Conservation (phyloP, 1,140 invertebrate genomes). For the Drosophila nigromelanica region DNA sequence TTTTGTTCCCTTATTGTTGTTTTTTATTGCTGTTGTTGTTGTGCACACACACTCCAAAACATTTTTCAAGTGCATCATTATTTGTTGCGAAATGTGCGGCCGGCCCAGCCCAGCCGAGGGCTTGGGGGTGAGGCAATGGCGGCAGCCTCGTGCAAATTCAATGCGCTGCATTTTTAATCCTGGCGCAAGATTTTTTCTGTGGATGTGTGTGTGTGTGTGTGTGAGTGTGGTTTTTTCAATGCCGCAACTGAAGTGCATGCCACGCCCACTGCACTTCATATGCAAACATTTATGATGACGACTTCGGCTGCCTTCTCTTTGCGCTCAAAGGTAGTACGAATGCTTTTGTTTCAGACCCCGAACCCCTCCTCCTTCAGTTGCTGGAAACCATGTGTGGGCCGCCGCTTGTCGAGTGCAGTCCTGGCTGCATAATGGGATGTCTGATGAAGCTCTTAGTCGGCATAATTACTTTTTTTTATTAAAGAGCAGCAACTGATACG, state of each 20-base stretch:
- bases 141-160: constrained; percentile 67
- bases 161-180: constrained; percentile 82
- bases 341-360: constrained; percentile 60
- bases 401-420: constrained; percentile 71
- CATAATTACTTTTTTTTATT: constrained; percentile 76
- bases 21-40: constrained; percentile 52
- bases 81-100: constrained; percentile 70
- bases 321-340: constrained; percentile 67
- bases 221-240: constrained; percentile 56
- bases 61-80: constrained; percentile 82
- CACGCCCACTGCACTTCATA: constrained; percentile 70
- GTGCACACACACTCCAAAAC: constrained; percentile 47
- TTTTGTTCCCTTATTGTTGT: constrained; percentile 33
- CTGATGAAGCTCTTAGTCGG: constrained; percentile 82
- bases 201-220: constrained; percentile 3
- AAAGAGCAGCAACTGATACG: constrained; percentile 48
- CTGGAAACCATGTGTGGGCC: constrained; percentile 47
- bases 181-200: constrained; percentile 68
- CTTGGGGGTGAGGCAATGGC: constrained; percentile 22
- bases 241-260: constrained; percentile 77
- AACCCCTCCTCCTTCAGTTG: neutral
- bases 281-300: constrained; percentile 79
- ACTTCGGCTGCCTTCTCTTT: constrained; percentile 26
- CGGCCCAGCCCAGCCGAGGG: neutral
- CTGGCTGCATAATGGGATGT: constrained; percentile 79